phyloP scores from a whole-genome alignment of 2,113 vertebrate species.

The Festucalex cinctus region DNA sequence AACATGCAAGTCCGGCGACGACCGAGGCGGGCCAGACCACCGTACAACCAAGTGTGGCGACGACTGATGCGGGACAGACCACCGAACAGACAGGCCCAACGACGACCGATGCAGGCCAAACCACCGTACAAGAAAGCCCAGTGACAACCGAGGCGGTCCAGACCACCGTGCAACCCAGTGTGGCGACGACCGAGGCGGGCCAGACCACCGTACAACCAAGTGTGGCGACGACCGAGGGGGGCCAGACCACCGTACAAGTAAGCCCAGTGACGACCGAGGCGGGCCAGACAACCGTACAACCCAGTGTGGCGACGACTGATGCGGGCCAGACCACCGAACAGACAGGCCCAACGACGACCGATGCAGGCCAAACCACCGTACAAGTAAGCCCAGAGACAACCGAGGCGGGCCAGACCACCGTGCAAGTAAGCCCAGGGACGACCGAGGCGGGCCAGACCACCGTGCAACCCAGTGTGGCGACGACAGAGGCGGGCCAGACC shows the following conservation, averaged over 20 bases:
- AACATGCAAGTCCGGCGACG: neutral
- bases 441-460: neutral
- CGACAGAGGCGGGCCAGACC: too few relatives aligned
- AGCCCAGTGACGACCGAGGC: neutral
- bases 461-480: too few relatives aligned
- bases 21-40: too few relatives aligned
- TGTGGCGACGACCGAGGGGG: neutral
- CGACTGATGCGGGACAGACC: too few relatives aligned
- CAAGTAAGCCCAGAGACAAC: too few relatives aligned
- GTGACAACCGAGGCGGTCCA: neutral
- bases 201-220: neutral
- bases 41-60: neutral
- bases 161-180: too few relatives aligned
- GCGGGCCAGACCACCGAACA: neutral
- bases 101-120: neutral
- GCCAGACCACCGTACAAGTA: neutral
- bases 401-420: neutral
- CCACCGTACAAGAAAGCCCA: neutral
- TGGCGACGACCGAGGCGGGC: neutral
- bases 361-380: neutral
- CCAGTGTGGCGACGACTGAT: too few relatives aligned
- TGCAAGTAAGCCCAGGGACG: neutral
- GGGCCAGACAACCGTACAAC: neutral
- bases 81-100: neutral
- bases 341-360: rapidly evolving